Conservation (phyloP, 1,140 invertebrate species). For the Antheraea mylitta region DNA sequence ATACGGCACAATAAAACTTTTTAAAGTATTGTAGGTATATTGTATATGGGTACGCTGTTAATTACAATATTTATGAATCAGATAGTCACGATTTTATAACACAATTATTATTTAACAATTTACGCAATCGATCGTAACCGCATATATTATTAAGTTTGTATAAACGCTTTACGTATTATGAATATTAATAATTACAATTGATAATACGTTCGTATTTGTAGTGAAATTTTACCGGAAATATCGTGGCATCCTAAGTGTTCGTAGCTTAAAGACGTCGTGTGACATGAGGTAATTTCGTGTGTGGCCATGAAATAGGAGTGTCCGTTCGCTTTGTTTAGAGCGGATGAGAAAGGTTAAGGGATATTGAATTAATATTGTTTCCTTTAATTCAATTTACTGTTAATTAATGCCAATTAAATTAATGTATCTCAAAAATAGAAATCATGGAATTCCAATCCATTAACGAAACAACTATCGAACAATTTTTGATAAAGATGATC, state of each 20-base stretch:
- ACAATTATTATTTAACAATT: slow-evolving; percentile 14
- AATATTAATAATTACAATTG: slow-evolving; percentile 16
- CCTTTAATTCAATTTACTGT: background rate
- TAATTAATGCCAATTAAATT: background rate
- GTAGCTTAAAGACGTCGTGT: slow-evolving; percentile 9
- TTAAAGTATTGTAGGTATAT: background rate
- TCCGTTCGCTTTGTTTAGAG: slow-evolving; percentile 10
- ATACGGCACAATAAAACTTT: too few species aligned
- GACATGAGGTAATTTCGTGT: slow-evolving; percentile 25
- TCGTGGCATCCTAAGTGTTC: slow-evolving; percentile 19
- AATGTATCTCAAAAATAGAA: background rate
- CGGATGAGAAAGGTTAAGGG: slow-evolving; percentile 6
- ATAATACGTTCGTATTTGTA: slow-evolving; percentile 8
- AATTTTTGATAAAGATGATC: too few species aligned
- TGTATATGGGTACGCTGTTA: background rate
- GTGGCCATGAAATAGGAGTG: slow-evolving; percentile 30
- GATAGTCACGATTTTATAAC: slow-evolving; percentile 6
- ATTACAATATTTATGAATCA: background rate
- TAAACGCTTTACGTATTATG: background rate
- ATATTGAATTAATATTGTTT: background rate
- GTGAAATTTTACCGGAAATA: slow-evolving; percentile 49
- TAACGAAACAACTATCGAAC: too few species aligned
- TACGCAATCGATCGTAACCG: slow-evolving; percentile 19
- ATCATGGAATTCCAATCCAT: too few species aligned
- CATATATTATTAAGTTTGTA: slow-evolving; percentile 3